Evolutionary conservation across 2,113 vertebrate genomes (phyloP).

Genomic region (Aphelocoma coerulescens): DNA sequence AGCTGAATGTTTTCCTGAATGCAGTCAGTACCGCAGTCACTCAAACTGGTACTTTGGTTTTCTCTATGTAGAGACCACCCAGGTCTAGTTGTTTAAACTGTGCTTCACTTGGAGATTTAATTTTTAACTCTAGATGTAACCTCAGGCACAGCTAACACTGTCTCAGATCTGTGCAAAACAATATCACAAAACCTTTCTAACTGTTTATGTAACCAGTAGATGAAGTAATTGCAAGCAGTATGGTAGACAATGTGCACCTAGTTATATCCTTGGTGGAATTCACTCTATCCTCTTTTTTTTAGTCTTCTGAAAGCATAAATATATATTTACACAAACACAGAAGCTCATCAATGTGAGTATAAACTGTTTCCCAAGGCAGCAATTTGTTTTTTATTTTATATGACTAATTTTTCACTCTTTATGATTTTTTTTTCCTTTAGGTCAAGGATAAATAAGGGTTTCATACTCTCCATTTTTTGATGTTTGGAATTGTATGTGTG

Average conservation of each 20-base stretch:
- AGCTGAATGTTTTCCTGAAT: neutral
- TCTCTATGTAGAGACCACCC: neutral
- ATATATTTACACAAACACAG: neutral
- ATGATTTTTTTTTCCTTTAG: neutral
- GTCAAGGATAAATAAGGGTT: neutral
- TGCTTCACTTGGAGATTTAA: neutral
- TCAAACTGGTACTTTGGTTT: neutral
- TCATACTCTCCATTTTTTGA: neutral
- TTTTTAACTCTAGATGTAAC: neutral
- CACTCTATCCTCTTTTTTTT: neutral
- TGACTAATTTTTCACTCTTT: neutral
- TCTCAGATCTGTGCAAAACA: neutral
- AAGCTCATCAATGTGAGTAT: neutral
- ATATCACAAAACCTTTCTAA: neutral
- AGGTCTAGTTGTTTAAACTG: neutral
- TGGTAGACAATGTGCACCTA: neutral
- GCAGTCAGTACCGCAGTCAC: neutral
- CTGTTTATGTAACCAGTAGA: neutral
- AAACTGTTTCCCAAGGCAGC: neutral
- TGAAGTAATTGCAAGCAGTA: neutral
- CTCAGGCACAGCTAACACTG: neutral
- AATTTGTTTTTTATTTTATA: neutral
- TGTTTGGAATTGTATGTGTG: neutral
- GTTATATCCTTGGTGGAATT: neutral
- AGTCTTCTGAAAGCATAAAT: neutral